Percentiles rank a stretch among this genome's conserved stretches.
phyloP scores from a whole-genome alignment of 1,140 invertebrate species.

The Conopomorpha cramerella region DNA sequence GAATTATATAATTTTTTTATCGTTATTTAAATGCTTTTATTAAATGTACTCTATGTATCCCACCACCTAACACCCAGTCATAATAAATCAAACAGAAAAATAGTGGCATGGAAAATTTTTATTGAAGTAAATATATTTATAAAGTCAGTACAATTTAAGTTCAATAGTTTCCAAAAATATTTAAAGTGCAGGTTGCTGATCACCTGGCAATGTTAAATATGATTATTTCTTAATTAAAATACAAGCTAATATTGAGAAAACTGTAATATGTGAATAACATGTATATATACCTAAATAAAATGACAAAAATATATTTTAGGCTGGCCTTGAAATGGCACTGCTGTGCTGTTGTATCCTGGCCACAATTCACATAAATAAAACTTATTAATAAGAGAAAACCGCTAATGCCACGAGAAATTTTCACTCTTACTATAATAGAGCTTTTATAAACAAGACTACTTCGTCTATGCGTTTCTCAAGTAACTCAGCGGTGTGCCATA shows the following conservation, averaged over 20 bases:
- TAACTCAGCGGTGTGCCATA: constrained; percentile 31
- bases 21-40: constrained; percentile 6
- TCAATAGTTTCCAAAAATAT: constrained; percentile 66
- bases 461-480: constrained; percentile 37
- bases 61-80: constrained; percentile 3
- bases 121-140: constrained; percentile 66
- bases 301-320: constrained; percentile 62
- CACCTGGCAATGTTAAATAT: constrained; percentile 64
- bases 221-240: constrained; percentile 65
- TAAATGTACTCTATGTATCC: too few relatives aligned
- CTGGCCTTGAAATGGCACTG: constrained; percentile 57
- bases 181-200: constrained; percentile 63
- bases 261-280: constrained; percentile 61
- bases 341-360: constrained; percentile 56
- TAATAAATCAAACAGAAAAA: constrained; percentile 17
- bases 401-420: constrained; percentile 41
- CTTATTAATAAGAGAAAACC: constrained; percentile 39
- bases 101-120: constrained; percentile 63
- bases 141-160: constrained; percentile 66
- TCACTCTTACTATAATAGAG: constrained; percentile 21
- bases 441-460: constrained; percentile 15
- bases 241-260: constrained; percentile 64
- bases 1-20: too few relatives aligned
- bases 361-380: constrained; percentile 55
- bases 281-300: constrained; percentile 62